Evolutionary conservation across 2,888 invertebrate species (phyloP).

Genomic region (Osedax frankpressi): DNA sequence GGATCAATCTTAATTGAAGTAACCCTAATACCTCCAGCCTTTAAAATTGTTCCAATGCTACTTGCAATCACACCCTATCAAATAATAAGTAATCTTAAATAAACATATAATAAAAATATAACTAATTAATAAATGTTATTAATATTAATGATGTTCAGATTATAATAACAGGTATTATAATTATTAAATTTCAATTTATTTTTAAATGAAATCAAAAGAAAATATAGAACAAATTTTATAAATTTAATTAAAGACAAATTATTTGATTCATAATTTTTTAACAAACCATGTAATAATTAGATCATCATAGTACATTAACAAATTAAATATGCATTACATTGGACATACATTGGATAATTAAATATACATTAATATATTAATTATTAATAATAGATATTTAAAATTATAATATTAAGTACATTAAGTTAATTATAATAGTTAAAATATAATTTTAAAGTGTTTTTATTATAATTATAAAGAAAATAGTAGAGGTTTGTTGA

Average conservation of each 20-base stretch:
- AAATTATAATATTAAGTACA: no score
- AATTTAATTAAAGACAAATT: background rate
- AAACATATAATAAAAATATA: background rate
- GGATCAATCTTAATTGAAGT: constrained; percentile 99
- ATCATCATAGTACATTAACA: no score
- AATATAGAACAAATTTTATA: background rate
- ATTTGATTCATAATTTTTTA: background rate
- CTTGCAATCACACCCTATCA: constrained; percentile 43
- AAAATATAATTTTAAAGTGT: no score
- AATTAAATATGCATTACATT: no score
- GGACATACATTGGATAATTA: no score
- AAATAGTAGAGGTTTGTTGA: no score
- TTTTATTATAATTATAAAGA: no score
- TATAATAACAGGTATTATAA: background rate
- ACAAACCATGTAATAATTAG: no score
- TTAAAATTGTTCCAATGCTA: constrained; percentile 53
- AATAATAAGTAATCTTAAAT: background rate
- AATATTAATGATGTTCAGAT: constrained; percentile 47
- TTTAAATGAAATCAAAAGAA: background rate
- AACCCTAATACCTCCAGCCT: constrained; percentile 84
- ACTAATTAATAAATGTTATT: constrained; percentile 27
- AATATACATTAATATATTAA: no score
- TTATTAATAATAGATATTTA: no score
- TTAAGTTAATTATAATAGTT: no score
- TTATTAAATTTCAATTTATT: background rate